Percentiles rank a stretch among this genome's conserved stretches.
Conservation (phyloP, 2,797 vertebrate genomes). For the Myotis myotis region DNA sequence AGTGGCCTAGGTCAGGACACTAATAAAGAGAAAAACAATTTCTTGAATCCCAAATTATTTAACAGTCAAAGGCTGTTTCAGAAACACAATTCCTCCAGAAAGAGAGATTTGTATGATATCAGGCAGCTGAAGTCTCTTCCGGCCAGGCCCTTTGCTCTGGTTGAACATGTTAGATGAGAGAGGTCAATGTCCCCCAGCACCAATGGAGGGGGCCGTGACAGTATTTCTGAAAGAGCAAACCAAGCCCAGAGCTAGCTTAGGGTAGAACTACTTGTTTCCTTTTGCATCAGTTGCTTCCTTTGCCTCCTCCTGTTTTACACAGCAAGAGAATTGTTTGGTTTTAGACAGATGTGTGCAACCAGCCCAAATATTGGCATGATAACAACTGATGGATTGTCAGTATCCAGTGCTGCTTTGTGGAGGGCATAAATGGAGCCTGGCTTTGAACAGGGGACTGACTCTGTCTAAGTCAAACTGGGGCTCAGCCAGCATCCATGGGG, state of each 20-base stretch:
- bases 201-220: not conserved
- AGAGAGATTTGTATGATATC: constrained; percentile 60
- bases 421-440: constrained; percentile 69
- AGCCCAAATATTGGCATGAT: constrained; percentile 60
- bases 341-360: constrained; percentile 78
- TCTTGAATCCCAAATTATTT: constrained; percentile 67
- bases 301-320: constrained; percentile 72
- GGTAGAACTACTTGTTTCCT: constrained; percentile 55
- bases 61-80: constrained; percentile 75
- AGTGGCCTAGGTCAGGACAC: constrained; percentile 52
- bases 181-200: constrained; percentile 50
- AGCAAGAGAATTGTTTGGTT: constrained; percentile 80
- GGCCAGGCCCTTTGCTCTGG: constrained; percentile 56
- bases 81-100: constrained; percentile 62
- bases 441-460: constrained; percentile 56
- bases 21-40: constrained; percentile 62
- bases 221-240: constrained; percentile 64
- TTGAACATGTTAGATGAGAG: constrained; percentile 57
- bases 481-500: not conserved
- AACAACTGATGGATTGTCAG: constrained; percentile 81
- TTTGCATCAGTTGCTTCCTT: constrained; percentile 76
- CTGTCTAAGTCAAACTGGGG: constrained; percentile 61
- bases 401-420: constrained; percentile 53
- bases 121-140: constrained; percentile 54
- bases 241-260: constrained; percentile 57